Base-by-base conservation (phyloP, 2,113 vertebrate genomes). In the Anser cygnoides region DNA sequence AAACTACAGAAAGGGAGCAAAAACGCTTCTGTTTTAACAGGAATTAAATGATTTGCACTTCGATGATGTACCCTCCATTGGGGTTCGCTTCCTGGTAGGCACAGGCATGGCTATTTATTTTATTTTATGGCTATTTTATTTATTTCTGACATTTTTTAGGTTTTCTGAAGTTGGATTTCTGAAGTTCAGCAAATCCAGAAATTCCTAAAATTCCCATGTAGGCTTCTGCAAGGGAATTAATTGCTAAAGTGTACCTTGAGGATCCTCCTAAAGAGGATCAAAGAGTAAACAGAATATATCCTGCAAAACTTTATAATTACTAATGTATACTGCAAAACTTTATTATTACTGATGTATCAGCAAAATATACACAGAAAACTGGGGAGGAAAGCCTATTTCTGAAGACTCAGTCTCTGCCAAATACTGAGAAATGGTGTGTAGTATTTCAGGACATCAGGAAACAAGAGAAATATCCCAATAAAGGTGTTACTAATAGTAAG, bases 1-100 rank as follows among this genome's bases (percentile, higher is more conserved):
- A 35, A 3, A 93, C 99, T 99, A 55, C 70, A 41, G 43, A 41
- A 83, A 79, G 65, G 28, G 55, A 50, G 55, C 3, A 19, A 33
- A 68, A 28, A 63, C 10, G 3, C 5, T 9, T 3, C 4, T 11
- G 9, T 65, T 41, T 29, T 20, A 43, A 9, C 16, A 55, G 28
- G 14, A 55, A 29, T 50, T 29, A 29, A 15, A 55, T 9, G 15
- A 29, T 29, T 29, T 29, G 26, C 15, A 49, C 37, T 39, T 26
- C 15, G 23, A 10, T 26, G 10, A 17, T 10, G 11, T 28, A 54
- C 13, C 25, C 49, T 22, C 49, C 49, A 13, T 26, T 26, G 25
- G 35, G 35, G 23, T 22, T 26, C 3, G 2, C 15, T 11, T 50
- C 49, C 49, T 25, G 21, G 22, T 13, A 50, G 3, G 11, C 49